Evolutionary conservation across 2,888 invertebrate species (phyloP).

Genomic region (Himalopsyche japonica): DNA sequence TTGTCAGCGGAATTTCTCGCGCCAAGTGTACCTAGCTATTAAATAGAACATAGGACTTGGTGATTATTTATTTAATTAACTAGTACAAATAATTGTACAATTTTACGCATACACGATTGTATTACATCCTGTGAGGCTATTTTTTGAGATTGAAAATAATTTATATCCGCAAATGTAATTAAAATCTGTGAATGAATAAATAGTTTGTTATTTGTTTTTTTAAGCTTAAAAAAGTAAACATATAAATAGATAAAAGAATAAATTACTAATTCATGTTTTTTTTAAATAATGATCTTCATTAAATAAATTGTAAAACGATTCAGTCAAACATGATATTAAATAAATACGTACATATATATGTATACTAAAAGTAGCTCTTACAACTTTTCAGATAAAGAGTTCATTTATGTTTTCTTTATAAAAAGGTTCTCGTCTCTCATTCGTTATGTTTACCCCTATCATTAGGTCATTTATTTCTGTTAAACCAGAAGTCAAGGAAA

Average conservation of each 20-base stretch:
- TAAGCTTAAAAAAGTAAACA: no score
- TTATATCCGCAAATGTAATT: not conserved
- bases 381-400: not conserved
- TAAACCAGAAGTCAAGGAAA: conserved; percentile 2
- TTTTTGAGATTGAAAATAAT: not conserved
- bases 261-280: no score
- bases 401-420: not conserved
- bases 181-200: not conserved
- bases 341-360: no score
- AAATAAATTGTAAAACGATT: no score
- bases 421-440: not conserved
- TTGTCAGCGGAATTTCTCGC: not conserved
- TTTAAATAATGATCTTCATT: not conserved
- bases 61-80: not conserved
- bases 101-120: not conserved
- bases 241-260: no score
- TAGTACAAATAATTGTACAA: not conserved
- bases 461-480: conserved; percentile 2
- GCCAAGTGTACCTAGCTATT: not conserved
- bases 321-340: no score
- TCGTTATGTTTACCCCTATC: not conserved
- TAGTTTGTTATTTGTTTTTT: no score
- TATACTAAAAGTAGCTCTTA: not conserved
- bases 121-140: no score
- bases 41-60: not conserved